These are phyloP conservation scores for Agrenia bidenticulata DNA, from an alignment of 2,888 invertebrate species.

Conservation along the genomic window DNA sequence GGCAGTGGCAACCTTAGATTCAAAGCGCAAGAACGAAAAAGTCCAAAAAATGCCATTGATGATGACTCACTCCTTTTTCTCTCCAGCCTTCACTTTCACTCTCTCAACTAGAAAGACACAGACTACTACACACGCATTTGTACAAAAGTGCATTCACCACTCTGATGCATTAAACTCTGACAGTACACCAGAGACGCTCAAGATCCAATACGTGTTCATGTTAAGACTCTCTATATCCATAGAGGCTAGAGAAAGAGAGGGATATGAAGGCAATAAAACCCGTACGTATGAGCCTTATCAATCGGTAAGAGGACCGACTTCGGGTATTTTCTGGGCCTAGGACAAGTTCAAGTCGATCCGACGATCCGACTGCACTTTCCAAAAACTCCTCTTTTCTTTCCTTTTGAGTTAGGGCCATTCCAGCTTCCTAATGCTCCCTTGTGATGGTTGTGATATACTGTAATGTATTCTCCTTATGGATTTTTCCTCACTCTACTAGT, in stretches of 20 bases:
- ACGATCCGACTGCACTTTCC: not conserved
- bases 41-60: not conserved
- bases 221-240: not conserved
- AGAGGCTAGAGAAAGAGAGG: not conserved
- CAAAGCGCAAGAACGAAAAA: not conserved
- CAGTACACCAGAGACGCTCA: too few species aligned
- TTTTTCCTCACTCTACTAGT: too few species aligned
- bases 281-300: too few species aligned
- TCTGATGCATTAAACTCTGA: too few species aligned
- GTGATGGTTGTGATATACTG: too few species aligned
- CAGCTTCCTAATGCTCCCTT: too few species aligned
- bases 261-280: too few species aligned
- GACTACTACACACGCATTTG: too few species aligned
- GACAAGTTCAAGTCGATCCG: constrained; percentile 6
- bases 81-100: constrained; percentile 5
- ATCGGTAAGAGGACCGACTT: not conserved
- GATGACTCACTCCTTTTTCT: constrained; percentile 10
- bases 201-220: not conserved
- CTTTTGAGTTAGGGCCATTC: too few species aligned
- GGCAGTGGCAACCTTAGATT: too few species aligned
- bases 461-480: too few species aligned
- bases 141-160: too few species aligned
- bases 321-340: constrained; percentile 6
- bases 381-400: not conserved
- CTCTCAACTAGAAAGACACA: constrained; percentile 1